Evolutionary conservation across 2,797 vertebrate species (phyloP).

Genomic region (Hippocampus kuda): DNA sequence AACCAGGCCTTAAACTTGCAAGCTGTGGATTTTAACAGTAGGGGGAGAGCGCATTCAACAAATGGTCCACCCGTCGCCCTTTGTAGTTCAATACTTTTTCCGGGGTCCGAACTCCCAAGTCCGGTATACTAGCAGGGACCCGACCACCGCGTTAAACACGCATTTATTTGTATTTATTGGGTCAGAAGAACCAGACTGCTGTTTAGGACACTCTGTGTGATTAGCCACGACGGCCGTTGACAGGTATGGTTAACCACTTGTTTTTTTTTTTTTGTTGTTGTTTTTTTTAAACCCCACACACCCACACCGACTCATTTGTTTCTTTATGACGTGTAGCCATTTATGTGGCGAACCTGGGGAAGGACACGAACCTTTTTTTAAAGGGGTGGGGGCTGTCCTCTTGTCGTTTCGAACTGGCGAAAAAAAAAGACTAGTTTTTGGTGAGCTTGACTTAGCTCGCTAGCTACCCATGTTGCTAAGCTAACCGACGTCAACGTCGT

Average conservation of each 20-base stretch:
- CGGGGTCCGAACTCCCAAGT: conserved; percentile 38
- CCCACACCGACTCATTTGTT: background rate
- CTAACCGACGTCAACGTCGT: background rate
- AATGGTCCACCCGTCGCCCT: conserved; percentile 29
- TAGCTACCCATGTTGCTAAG: background rate
- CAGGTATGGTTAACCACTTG: background rate
- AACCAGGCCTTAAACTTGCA: conserved; percentile 12
- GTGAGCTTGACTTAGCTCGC: background rate
- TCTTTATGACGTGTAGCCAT: background rate
- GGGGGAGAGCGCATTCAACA: conserved; percentile 39
- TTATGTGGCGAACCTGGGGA: background rate
- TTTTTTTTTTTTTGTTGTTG: background rate
- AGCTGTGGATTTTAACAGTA: conserved; percentile 12
- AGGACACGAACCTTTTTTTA: background rate
- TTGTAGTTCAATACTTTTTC: conserved; percentile 37
- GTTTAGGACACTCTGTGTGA: background rate
- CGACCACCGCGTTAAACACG: conserved; percentile 8
- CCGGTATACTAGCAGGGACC: conserved; percentile 4
- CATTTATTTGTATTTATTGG: conserved; percentile 11
- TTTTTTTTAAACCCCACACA: background rate
- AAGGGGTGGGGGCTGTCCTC: no score
- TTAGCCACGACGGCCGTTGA: conserved; percentile 1
- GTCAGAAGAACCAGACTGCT: background rate
- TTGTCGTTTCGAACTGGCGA: background rate
- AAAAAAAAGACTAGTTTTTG: background rate